Conservation (phyloP, 2,797 vertebrate species). For the Dendrocincla fuliginosa region DNA sequence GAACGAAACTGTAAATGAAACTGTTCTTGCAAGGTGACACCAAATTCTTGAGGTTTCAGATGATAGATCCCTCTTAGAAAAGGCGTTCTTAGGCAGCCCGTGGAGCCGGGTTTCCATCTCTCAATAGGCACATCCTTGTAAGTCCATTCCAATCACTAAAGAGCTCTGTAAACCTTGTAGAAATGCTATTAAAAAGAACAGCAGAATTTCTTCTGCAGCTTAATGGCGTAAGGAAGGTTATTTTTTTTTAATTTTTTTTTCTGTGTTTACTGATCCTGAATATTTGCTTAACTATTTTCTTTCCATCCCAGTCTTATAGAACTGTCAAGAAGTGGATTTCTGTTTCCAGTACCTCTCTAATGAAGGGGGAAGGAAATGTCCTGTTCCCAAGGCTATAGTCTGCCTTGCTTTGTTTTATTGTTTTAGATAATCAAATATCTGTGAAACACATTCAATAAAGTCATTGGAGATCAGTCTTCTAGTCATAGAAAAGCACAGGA, state of each 20-base stretch:
- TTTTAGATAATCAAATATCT: conserved; percentile 48
- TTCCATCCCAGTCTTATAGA: neutral
- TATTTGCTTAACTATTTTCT: neutral
- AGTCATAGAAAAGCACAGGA: conserved; percentile 7
- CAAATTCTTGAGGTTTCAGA: neutral
- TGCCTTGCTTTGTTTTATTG: conserved; percentile 27
- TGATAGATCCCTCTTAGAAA: neutral
- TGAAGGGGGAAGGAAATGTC: neutral
- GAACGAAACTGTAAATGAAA: neutral
- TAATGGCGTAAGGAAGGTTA: neutral
- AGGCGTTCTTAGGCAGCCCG: neutral
- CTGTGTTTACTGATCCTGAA: neutral
- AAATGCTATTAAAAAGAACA: neutral
- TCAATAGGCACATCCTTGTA: neutral
- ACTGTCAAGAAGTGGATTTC: neutral
- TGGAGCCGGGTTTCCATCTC: neutral
- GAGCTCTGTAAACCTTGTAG: neutral
- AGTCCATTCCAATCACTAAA: neutral
- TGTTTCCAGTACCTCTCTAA: neutral
- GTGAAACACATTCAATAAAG: conserved; percentile 47
- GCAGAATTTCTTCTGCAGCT: neutral
- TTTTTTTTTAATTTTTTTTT: neutral
- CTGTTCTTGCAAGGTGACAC: neutral
- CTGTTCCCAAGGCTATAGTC: conserved; percentile 9
- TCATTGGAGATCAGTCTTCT: conserved; percentile 30